phyloP scores from a whole-genome alignment of 1,140 invertebrate species.

The Rhynchophorus ferrugineus region DNA sequence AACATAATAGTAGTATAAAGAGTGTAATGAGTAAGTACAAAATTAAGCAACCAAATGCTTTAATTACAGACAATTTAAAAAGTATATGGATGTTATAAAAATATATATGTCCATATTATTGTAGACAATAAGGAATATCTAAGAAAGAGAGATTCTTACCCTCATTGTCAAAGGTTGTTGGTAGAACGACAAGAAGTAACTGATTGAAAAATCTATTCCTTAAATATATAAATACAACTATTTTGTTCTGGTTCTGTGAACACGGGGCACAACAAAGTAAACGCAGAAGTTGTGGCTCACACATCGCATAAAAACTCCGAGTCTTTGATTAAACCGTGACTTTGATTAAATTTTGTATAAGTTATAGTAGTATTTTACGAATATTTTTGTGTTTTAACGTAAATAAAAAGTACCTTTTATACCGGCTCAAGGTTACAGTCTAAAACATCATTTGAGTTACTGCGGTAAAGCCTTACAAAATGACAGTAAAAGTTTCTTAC shows the following conservation, averaged over 20 bases:
- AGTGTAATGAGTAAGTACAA: too few species aligned
- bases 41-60: too few species aligned
- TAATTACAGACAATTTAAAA: too few species aligned
- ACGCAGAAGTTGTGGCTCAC: background rate
- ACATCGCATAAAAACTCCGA: background rate
- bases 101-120: background rate
- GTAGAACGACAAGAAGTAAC: background rate
- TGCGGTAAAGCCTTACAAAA: too few species aligned
- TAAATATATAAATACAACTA: background rate
- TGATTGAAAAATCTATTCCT: background rate
- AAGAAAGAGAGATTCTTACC: background rate
- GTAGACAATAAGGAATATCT: background rate
- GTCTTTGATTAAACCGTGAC: background rate
- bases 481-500: too few species aligned
- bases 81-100: too few species aligned
- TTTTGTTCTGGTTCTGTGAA: background rate
- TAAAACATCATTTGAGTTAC: too few species aligned
- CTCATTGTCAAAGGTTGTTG: background rate
- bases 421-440: too few species aligned
- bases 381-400: background rate
- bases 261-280: background rate
- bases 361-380: background rate
- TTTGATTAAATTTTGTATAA: background rate
- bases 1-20: too few species aligned
- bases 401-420: too few species aligned